Percentiles rank a stretch among this genome's conserved stretches.
Conservation (phyloP, 2,888 invertebrate genomes). For the Pyrgus malvae region DNA sequence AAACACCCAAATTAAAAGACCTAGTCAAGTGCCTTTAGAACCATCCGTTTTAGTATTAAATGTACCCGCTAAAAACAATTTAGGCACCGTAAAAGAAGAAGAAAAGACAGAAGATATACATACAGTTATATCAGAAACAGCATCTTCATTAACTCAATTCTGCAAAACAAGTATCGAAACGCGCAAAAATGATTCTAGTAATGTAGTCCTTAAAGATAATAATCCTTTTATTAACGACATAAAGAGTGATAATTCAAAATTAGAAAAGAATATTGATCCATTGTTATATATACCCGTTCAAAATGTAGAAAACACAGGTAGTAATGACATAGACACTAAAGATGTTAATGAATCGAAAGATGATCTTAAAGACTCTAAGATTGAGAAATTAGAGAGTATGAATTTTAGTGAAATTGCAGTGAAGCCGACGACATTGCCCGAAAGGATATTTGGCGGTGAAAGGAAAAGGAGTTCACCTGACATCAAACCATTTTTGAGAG, state of each 20-base stretch:
- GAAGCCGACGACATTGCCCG: constrained; percentile 17
- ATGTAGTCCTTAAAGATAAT: constrained; percentile 26
- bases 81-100: constrained; percentile 66
- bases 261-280: constrained; percentile 34
- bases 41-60: constrained; percentile 56
- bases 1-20: constrained; percentile 45
- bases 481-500: constrained; percentile 72
- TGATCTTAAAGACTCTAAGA: constrained; percentile 26
- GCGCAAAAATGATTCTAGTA: constrained; percentile 12
- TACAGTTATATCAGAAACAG: constrained; percentile 54
- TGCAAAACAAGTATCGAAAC: constrained; percentile 36
- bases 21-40: constrained; percentile 51
- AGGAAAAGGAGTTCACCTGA: constrained; percentile 50
- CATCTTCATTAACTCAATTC: constrained; percentile 52
- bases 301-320: constrained; percentile 12
- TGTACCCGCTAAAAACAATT: constrained; percentile 56
- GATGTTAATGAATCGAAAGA: constrained; percentile 26
- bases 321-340: not conserved
- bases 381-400: constrained; percentile 36
- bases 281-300: constrained; percentile 30
- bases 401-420: constrained; percentile 56
- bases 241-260: constrained; percentile 28
- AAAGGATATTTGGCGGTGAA: constrained; percentile 30
- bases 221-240: constrained; percentile 35
- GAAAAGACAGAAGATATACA: constrained; percentile 56